Evolutionary conservation across 2,888 invertebrate species (phyloP).

Genomic region (Sinohyriopsis cumingii): DNA sequence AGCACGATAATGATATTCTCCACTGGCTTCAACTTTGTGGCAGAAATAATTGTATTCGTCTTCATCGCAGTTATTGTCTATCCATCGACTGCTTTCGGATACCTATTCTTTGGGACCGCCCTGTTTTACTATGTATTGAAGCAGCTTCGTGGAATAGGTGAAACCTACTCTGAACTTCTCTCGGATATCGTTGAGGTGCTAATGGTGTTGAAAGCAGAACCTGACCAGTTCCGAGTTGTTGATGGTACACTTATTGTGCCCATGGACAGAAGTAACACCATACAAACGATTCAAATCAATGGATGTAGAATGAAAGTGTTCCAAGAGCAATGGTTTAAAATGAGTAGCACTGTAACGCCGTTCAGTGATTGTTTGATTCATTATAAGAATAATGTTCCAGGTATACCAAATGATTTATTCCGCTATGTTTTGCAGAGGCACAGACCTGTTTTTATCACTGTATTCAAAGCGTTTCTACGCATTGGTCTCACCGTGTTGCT

Average conservation of each 20-base stretch:
- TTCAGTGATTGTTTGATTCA: background rate
- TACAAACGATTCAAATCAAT: too few relatives aligned
- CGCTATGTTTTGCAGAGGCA: slow-evolving; percentile 8
- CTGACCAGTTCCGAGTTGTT: slow-evolving; percentile 1
- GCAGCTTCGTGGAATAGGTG: slow-evolving; percentile 13
- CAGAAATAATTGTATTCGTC: slow-evolving; percentile 16
- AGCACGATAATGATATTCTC: slow-evolving; percentile 9
- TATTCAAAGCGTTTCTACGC: slow-evolving; percentile 9
- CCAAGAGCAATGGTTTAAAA: too few relatives aligned
- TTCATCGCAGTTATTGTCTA: slow-evolving; percentile 24
- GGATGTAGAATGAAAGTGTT: too few relatives aligned
- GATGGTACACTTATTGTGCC: slow-evolving; percentile 12
- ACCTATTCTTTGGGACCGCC: slow-evolving; percentile 20
- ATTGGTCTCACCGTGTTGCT: slow-evolving; percentile 8
- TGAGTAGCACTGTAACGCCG: too few relatives aligned
- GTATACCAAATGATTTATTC: slow-evolving; percentile 17
- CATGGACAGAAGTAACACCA: too few relatives aligned
- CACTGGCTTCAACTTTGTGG: slow-evolving; percentile 18
- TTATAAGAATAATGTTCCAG: slow-evolving; percentile 9
- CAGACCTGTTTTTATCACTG: slow-evolving; percentile 18
- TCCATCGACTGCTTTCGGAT: slow-evolving; percentile 22
- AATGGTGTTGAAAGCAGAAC: slow-evolving; percentile 3
- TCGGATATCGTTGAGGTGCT: slow-evolving; percentile 18
- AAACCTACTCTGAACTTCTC: slow-evolving; percentile 17
- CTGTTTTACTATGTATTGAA: slow-evolving; percentile 19